Conservation (phyloP, 2,113 vertebrate species). For the Chloropsis cyanopogon region DNA sequence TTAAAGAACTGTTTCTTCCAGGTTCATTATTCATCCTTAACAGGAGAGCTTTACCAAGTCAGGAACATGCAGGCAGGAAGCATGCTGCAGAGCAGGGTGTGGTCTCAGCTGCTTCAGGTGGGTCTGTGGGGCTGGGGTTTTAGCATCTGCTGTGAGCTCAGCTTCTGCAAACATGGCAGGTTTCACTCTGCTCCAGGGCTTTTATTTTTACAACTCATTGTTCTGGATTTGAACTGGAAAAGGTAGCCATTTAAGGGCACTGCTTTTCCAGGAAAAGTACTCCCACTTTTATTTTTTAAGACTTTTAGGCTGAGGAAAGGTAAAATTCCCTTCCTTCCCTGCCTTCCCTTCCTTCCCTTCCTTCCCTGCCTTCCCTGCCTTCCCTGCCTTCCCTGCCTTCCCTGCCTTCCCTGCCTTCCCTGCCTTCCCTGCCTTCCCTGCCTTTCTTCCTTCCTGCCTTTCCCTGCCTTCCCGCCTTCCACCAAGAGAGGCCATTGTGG, state of each 20-base stretch:
- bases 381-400: too few relatives aligned
- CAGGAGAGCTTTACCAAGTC: neutral
- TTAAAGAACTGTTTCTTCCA: too few relatives aligned
- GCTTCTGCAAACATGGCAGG: neutral
- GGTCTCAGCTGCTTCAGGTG: neutral
- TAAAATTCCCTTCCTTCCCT: neutral
- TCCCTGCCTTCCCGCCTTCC: too few relatives aligned
- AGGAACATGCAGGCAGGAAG: neutral
- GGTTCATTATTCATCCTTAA: constrained; percentile 39
- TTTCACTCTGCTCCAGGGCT: neutral
- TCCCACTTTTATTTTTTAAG: neutral
- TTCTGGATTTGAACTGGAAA: neutral
- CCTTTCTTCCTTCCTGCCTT: too few relatives aligned
- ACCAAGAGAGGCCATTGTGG: neutral
- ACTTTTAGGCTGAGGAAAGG: neutral
- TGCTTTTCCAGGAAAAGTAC: neutral
- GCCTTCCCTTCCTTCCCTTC: too few relatives aligned
- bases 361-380: too few relatives aligned
- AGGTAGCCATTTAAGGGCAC: neutral
- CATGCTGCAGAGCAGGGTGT: neutral
- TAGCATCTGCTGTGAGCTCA: neutral
- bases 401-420: too few relatives aligned
- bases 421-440: too few relatives aligned
- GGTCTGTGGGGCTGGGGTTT: neutral
- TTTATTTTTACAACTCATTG: neutral